phyloP scores from a whole-genome alignment of 2,797 vertebrate species.

The Malurus splendens region DNA sequence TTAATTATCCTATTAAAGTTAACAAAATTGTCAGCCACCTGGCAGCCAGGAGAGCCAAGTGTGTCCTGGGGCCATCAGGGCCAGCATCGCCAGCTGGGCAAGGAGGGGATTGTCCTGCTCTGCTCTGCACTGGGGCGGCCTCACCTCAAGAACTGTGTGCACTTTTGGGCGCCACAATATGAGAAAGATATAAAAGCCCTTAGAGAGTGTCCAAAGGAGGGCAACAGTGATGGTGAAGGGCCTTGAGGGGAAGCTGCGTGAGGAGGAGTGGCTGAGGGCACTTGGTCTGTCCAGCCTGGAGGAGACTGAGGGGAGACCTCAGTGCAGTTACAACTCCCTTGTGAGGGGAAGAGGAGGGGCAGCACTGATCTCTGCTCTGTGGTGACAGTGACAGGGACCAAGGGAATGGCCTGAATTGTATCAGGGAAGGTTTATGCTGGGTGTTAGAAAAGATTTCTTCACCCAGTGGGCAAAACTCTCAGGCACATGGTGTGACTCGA shows the following conservation, averaged over 20 bases:
- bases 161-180: fast-evolving
- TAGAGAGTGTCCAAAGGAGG: not conserved
- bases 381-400: not conserved
- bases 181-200: not conserved
- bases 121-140: not conserved
- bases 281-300: not conserved
- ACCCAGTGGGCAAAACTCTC: not conserved
- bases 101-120: fast-evolving
- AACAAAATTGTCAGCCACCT: not conserved
- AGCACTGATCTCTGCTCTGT: not conserved
- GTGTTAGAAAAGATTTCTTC: not conserved
- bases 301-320: not conserved
- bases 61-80: not conserved
- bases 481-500: not conserved
- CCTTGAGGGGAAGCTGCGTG: fast-evolving
- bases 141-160: not conserved
- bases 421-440: not conserved
- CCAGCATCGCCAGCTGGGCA: fast-evolving
- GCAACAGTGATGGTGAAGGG: not conserved
- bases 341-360: fast-evolving
- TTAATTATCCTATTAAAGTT: not conserved
- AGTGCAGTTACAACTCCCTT: fast-evolving
- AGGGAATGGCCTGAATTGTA: not conserved
- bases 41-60: not conserved
- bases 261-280: not conserved